Conservation (phyloP, 2,113 vertebrate genomes). For the Callocephalon fimbriatum region DNA sequence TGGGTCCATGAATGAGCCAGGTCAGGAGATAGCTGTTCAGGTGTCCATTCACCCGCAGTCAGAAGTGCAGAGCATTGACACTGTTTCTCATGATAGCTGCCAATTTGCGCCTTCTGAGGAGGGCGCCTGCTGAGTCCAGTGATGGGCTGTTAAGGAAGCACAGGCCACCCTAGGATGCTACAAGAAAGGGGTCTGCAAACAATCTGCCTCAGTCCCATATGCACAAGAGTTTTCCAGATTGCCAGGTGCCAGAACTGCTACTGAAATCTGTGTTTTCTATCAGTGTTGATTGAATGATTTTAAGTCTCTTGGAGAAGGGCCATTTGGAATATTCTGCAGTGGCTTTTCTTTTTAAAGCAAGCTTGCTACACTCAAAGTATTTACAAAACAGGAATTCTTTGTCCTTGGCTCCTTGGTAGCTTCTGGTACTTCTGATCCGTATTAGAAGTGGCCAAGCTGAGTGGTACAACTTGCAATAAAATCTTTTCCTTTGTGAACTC, state of each 20-base stretch:
- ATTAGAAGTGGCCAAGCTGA: background rate
- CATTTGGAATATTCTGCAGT: background rate
- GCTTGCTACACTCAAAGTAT: background rate
- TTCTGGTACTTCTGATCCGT: background rate
- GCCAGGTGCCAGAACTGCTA: constrained; percentile 54
- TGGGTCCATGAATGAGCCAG: constrained; percentile 74
- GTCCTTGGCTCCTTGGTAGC: background rate
- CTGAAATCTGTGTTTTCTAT: background rate
- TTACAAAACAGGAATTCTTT: background rate
- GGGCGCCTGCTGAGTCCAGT: constrained; percentile 23
- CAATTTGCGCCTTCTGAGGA: constrained; percentile 72
- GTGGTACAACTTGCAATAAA: constrained; percentile 43
- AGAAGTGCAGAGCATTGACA: constrained; percentile 63
- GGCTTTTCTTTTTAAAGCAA: constrained; percentile 16
- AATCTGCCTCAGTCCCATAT: background rate
- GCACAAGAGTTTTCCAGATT: constrained; percentile 20
- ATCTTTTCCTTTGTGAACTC: constrained; percentile 14
- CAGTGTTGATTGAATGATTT: background rate
- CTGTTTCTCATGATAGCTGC: constrained; percentile 75
- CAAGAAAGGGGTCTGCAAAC: background rate
- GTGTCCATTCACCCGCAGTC: constrained; percentile 81
- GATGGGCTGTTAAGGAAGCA: background rate
- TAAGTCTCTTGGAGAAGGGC: background rate
- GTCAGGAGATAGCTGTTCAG: constrained; percentile 83
- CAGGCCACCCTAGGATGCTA: background rate